A percentile compares a stretch with the other conserved stretches of the same genome.
phyloP scores from a whole-genome alignment of 2,797 vertebrate species.

The Odontamblyopus rebecca region DNA sequence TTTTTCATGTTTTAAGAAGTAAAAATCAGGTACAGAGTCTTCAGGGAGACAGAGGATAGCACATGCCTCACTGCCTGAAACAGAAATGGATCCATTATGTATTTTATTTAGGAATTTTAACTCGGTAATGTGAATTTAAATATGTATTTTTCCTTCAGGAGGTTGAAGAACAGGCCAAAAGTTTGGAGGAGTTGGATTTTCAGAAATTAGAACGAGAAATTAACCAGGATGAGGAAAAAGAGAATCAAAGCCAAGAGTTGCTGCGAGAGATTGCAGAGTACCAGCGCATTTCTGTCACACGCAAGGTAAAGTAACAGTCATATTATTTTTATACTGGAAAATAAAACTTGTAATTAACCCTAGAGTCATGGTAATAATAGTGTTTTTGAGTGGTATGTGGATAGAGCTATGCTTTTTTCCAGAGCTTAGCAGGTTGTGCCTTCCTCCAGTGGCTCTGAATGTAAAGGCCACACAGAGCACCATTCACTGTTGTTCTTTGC shows the following conservation, averaged over 20 bases:
- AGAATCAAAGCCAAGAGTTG: constrained; percentile 84
- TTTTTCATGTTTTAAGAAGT: no score
- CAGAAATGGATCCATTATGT: background rate
- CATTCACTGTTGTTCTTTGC: constrained; percentile 16
- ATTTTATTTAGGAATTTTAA: background rate
- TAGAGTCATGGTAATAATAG: background rate
- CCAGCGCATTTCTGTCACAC: constrained; percentile 85
- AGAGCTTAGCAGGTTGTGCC: constrained; percentile 2
- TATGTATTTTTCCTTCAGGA: constrained; percentile 70
- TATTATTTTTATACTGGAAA: background rate
- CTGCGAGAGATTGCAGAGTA: constrained; percentile 88
- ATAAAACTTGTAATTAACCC: background rate
- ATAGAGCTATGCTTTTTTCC: background rate
- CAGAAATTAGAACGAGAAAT: constrained; percentile 92
- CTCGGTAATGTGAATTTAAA: background rate
- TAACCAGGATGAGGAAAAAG: constrained; percentile 89
- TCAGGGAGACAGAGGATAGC: background rate
- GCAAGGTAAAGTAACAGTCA: constrained; percentile 80
- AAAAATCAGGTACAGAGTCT: no score
- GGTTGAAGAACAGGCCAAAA: constrained; percentile 82
- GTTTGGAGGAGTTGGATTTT: constrained; percentile 92
- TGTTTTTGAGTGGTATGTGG: background rate
- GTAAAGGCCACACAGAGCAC: constrained; percentile 5
- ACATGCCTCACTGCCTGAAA: background rate
- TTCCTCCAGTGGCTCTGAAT: constrained; percentile 4